These are phyloP conservation scores for Arrhopalites spinosus DNA, from an alignment of 2,888 invertebrate species.

Conservation along the genomic window DNA sequence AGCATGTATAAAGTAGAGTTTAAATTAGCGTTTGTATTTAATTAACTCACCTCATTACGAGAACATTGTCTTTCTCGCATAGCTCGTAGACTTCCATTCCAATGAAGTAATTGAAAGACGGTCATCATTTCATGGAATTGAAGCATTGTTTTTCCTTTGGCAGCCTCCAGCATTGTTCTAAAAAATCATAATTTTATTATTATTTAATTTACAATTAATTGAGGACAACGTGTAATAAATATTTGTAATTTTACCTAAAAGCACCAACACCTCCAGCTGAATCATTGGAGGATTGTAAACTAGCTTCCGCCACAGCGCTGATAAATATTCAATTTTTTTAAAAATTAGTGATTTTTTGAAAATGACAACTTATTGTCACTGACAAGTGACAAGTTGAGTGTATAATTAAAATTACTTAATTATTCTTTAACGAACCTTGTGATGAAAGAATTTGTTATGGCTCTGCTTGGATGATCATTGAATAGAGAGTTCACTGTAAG, in stretches of 20 bases:
- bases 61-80: conserved; percentile 95
- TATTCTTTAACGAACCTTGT: too few relatives aligned
- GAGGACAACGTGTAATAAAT: too few relatives aligned
- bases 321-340: too few relatives aligned
- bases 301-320: conserved; percentile 91
- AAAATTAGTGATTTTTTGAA: too few relatives aligned
- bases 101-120: conserved; percentile 93
- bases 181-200: too few relatives aligned
- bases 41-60: conserved; percentile 74
- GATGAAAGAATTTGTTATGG: too few relatives aligned
- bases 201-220: too few relatives aligned
- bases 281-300: conserved; percentile 17
- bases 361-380: too few relatives aligned
- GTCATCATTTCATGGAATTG: conserved; percentile 97
- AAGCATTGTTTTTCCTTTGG: conserved; percentile 81
- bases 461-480: conserved; percentile 89
- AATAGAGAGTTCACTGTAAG: conserved; percentile 87
- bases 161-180: conserved; percentile 70
- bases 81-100: conserved; percentile 95
- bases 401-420: too few relatives aligned
- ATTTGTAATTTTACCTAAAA: conserved; percentile 57
- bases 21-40: neutral
- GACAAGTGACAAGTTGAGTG: too few relatives aligned
- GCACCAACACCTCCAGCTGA: conserved; percentile 67
- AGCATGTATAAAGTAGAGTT: neutral